phyloP scores from a whole-genome alignment of 2,797 vertebrate genomes.

The Diglossa cyanea region DNA sequence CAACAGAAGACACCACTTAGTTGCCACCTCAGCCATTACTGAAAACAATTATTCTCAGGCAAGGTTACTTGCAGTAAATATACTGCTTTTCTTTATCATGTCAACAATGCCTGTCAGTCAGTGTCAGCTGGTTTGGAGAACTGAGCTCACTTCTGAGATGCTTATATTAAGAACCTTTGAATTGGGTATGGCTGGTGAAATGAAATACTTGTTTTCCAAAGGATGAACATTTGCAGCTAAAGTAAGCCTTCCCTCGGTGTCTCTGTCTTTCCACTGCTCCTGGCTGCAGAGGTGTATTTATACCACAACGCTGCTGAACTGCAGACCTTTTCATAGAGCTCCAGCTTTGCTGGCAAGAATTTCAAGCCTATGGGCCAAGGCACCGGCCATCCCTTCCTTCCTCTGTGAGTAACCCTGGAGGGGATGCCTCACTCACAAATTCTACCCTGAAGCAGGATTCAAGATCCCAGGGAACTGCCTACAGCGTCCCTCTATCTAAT shows the following conservation, averaged over 20 bases:
- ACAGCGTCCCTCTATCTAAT: not conserved
- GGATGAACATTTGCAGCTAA: not conserved
- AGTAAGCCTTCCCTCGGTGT: not conserved
- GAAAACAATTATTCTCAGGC: not conserved
- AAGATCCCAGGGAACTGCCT: not conserved
- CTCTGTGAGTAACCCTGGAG: not conserved
- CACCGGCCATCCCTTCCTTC: not conserved
- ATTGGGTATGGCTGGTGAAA: not conserved
- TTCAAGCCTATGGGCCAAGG: not conserved
- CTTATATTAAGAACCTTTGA: not conserved
- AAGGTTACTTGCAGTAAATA: not conserved
- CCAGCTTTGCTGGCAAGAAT: slow-evolving; percentile 6
- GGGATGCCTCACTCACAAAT: not conserved
- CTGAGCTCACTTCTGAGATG: not conserved
- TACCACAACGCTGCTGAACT: not conserved
- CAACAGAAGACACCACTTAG: not conserved
- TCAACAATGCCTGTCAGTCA: not conserved
- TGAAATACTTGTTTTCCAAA: slow-evolving; percentile 29
- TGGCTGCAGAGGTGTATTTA: not conserved
- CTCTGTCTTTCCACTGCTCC: not conserved
- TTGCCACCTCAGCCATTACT: not conserved
- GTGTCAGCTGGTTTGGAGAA: not conserved
- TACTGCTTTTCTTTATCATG: not conserved
- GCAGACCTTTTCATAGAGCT: slow-evolving; percentile 17
- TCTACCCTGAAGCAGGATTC: not conserved